Evolutionary conservation across 1,140 invertebrate genomes (phyloP), one percentile per base, ranked within the genome.

Genomic region (Acromyrmex echinatior): DNA sequence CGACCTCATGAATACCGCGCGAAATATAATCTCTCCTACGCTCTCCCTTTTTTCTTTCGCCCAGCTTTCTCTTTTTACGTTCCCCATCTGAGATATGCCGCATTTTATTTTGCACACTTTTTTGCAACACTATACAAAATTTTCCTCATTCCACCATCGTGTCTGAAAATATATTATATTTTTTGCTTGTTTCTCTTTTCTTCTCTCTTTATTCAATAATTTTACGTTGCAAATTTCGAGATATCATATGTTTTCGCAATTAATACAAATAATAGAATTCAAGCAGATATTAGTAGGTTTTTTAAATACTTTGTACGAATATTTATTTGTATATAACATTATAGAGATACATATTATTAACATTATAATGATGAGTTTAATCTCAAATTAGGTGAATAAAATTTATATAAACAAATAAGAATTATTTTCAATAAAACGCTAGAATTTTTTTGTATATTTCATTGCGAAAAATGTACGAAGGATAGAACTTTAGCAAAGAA

Each of bases 1-100:
- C 25, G 68, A 86, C 31, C 82, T 88, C 82, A 74, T 80, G 84
- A 90, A 89, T 90, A 82, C 25, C 25, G 49, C 63, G 51, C 73
- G 71, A 86, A 80, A 70, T 88, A 63, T 79, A 84, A 84, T 84
- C 70, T 88, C 63, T 87, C 76, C 35, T 53, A 31, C 16, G 49
- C 45, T 74, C 56, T 31, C 70, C 0, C 74, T 80, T 60, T 53
- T 76, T 14, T 70, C 39, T 35, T 62, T 87, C 71, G 1, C 56
- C 66, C 12, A 3, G 25, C 56, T 85, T 76, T 65, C 66, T 78
- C 56, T 56, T 12, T 49, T 62, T 76, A 79, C 35, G 28, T 77
- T 84, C n/a, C 73, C 71, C 28, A 60, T 86, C 39, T 82, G 68
- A 74, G 53, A 56, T 53, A 62, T 21, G 56, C 70, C 39, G 39